A percentile compares a stretch with the other conserved stretches of the same genome.
These are phyloP conservation scores for Apocrypta bakeri DNA, from an alignment of 1,140 invertebrate genomes.

Conservation along the genomic window DNA sequence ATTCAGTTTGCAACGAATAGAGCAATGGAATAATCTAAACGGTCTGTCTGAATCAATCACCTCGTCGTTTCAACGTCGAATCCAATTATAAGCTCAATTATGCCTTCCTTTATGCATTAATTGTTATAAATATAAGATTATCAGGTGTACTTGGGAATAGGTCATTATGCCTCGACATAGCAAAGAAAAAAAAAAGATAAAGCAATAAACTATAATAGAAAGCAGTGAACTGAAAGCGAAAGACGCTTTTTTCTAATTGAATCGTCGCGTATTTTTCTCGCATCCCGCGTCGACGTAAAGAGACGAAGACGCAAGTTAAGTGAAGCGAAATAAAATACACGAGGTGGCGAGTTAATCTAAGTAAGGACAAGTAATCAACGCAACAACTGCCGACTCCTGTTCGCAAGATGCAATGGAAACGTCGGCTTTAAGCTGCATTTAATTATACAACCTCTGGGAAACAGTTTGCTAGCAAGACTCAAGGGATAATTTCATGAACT, in stretches of 20 bases:
- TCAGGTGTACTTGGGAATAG: no score
- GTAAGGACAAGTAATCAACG: conserved; percentile 40
- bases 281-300: background rate
- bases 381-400: background rate
- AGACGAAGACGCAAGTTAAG: background rate
- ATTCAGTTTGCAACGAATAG: no score
- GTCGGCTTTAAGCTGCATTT: conserved; percentile 40
- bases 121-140: no score
- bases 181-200: no score
- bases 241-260: background rate
- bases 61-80: no score
- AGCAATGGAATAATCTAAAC: no score
- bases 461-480: conserved; percentile 15
- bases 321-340: background rate
- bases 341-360: conserved; percentile 33
- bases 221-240: no score
- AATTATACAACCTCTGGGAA: conserved; percentile 50
- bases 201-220: no score
- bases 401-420: conserved; percentile 24
- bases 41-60: no score
- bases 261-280: background rate
- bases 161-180: no score
- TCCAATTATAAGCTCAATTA: no score
- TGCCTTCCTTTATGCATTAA: no score
- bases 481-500: conserved; percentile 34